Base-by-base conservation (phyloP, 2,113 vertebrate genomes). In the Epinephelus moara region DNA sequence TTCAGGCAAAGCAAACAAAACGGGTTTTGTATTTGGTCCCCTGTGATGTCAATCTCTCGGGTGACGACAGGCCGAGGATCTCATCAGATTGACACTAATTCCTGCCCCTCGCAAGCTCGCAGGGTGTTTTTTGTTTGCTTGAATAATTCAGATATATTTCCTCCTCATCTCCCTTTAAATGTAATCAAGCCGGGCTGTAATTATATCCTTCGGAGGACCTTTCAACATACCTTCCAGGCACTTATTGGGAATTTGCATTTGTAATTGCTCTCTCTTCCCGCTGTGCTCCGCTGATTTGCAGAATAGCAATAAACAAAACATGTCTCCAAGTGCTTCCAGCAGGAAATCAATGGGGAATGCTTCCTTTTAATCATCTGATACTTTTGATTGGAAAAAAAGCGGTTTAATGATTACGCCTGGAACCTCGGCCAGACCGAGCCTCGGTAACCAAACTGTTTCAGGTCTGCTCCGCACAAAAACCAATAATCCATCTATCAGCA, bases 221-320 rank as follows among this genome's bases (percentile, higher is more conserved):
- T 91, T 92, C 80, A 83, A 77, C 85, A 84, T 75, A 93, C 92
- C 88, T 94, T 91, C 82, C 75, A 89, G 92, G 90, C 86, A 88
- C 88, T 93, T 90, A 88, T 78, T 82, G 75, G 62, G 73, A 89
- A 94, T 94, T 90, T 91, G 90, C 92, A 94, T 94, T 92, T 91
- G 77, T 94, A 94, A 94, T 92, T 91, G 85, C 89, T 86, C 89
- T 80, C 81, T 82, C 85, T 80, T 68, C 84, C 81, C 68, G 78
- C 81, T 71, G 80, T 67, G 90, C 87, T 91, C 70, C 66, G 13
- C 80, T 89, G 88, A 82, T 92, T 93, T 84, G 78, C 80, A 77
- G 80, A 92, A 81, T 60, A 61, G 87, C 85, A 89, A 93, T 93
- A 93, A 93, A 93, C 92, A 90, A 88, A 93, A 90, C 86, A 86